Percentiles rank a stretch among this genome's conserved stretches.
Evolutionary conservation across 2,797 vertebrate genomes (phyloP).

Genomic region (Bovichtus diacanthus): DNA sequence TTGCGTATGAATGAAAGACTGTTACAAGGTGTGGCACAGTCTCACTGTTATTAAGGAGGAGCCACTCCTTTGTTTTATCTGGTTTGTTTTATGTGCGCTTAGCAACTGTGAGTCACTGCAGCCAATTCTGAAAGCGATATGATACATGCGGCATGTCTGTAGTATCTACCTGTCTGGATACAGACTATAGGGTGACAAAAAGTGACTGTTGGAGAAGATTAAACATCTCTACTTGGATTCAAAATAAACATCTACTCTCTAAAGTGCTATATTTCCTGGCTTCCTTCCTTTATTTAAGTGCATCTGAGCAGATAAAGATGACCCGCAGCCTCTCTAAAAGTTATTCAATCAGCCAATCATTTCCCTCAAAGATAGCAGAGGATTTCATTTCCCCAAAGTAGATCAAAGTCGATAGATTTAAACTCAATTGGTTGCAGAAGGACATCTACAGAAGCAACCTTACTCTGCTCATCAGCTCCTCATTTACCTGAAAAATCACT

Average conservation of each 20-base stretch:
- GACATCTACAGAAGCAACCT: neutral
- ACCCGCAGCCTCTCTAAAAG: neutral
- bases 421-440: neutral
- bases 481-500: constrained; percentile 3
- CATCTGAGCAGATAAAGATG: neutral
- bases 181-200: neutral
- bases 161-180: neutral
- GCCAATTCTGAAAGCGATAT: neutral
- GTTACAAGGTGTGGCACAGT: constrained; percentile 59
- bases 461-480: neutral
- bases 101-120: constrained; percentile 59
- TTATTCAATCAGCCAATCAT: constrained; percentile 1
- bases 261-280: neutral
- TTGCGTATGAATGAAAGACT: constrained; percentile 24
- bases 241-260: neutral
- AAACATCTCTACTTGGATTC: neutral
- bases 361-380: neutral
- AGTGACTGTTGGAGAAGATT: neutral
- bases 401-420: constrained; percentile 19
- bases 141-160: neutral
- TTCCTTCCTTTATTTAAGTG: constrained; percentile 13
- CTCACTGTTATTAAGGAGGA: constrained; percentile 44
- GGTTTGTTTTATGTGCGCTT: constrained; percentile 57
- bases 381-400: constrained; percentile 9
- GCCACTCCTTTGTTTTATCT: constrained; percentile 69